phyloP scores from a whole-genome alignment of 2,888 invertebrate species.

The Melanostoma mellinum region DNA sequence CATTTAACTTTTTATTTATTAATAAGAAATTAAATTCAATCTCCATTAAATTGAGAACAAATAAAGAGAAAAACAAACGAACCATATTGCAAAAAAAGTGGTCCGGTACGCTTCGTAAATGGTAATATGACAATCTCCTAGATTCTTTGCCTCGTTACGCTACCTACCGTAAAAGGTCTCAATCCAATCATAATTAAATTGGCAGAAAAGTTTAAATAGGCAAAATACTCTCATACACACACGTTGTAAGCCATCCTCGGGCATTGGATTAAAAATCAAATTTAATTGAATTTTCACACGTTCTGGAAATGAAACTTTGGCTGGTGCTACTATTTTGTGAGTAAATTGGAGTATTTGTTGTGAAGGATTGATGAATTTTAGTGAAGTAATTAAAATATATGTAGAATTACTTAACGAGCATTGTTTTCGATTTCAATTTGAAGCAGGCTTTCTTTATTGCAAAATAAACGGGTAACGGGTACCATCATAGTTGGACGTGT shows the following conservation, averaged over 20 bases:
- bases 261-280: slow-evolving; percentile 40
- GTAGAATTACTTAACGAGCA: no score
- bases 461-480: no score
- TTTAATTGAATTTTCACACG: slow-evolving; percentile 62
- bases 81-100: slow-evolving; percentile 40
- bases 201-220: slow-evolving; percentile 19
- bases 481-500: no score
- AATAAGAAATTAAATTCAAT: no score
- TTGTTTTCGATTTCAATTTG: no score
- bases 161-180: slow-evolving; percentile 46
- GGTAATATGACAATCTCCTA: slow-evolving; percentile 37
- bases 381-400: no score
- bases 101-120: slow-evolving; percentile 41
- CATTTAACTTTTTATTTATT: no score
- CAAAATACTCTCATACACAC: background rate
- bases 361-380: no score
- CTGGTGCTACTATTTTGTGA: background rate
- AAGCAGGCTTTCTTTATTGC: no score
- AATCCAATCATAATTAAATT: slow-evolving; percentile 58
- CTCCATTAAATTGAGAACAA: no score
- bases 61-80: background rate
- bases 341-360: no score
- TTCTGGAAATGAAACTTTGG: slow-evolving; percentile 30
- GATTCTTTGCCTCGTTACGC: slow-evolving; percentile 55
- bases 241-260: slow-evolving; percentile 22